Conservation (phyloP, 1,140 invertebrate genomes). For the Aphelenchoides besseyi region DNA sequence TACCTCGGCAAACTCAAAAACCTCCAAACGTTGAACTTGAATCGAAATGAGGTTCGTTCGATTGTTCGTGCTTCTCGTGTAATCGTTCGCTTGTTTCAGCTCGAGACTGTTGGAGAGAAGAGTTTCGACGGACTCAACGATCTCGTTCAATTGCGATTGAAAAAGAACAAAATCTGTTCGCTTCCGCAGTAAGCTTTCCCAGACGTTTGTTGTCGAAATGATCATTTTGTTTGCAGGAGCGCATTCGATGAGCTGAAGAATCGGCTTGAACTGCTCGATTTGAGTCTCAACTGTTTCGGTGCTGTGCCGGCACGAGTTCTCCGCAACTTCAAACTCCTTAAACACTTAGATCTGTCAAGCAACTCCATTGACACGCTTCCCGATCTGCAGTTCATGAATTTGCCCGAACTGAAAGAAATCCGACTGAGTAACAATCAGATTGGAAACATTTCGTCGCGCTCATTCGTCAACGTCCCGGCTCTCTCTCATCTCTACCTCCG, state of each 20-base stretch:
- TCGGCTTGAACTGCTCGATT: constrained; percentile 51
- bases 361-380: constrained; percentile 52
- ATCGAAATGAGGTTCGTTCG: constrained; percentile 38
- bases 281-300: constrained; percentile 47
- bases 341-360: constrained; percentile 47
- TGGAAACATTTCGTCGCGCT: constrained; percentile 47
- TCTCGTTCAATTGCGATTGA: constrained; percentile 47
- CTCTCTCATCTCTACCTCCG: constrained; percentile 44
- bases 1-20: constrained; percentile 32
- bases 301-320: constrained; percentile 51
- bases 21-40: constrained; percentile 41
- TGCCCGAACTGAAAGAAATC: constrained; percentile 55
- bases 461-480: constrained; percentile 61
- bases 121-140: constrained; percentile 41
- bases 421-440: constrained; percentile 50
- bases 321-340: constrained; percentile 45
- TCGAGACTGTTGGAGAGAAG: constrained; percentile 45
- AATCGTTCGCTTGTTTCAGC: constrained; percentile 28
- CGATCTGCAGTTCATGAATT: constrained; percentile 60
- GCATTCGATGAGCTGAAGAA: constrained; percentile 46
- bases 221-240: constrained; percentile 33
- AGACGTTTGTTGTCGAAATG: constrained; percentile 12
- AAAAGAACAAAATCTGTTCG: constrained; percentile 50
- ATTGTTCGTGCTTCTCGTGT: constrained; percentile 2
- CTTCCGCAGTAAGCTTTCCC: constrained; percentile 42